A percentile compares a stretch with the other conserved stretches of the same genome.
These are phyloP conservation scores for Solen grandis DNA, from an alignment of 1,140 invertebrate species.

Conservation along the genomic window DNA sequence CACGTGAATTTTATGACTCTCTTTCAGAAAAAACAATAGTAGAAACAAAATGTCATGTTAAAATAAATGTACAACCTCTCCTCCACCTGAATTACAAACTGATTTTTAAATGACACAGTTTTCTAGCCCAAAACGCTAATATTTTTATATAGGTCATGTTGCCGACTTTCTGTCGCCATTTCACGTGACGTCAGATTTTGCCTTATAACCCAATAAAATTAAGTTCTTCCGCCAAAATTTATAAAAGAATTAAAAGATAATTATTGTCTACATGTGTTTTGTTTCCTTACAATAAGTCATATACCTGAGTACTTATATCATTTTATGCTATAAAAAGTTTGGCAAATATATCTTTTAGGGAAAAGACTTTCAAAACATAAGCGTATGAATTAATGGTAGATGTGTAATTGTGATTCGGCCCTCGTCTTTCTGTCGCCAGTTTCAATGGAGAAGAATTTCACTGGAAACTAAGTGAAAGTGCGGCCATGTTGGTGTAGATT, in stretches of 20 bases:
- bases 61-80: neutral
- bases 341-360: too few relatives aligned
- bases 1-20: too few relatives aligned
- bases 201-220: conserved; percentile 13
- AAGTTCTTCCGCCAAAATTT: conserved; percentile 24
- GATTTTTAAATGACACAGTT: too few relatives aligned
- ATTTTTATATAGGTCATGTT: neutral
- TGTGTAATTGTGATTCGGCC: neutral
- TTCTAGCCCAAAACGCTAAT: too few relatives aligned
- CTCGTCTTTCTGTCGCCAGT: conserved; percentile 74
- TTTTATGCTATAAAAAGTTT: too few relatives aligned
- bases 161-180: conserved; percentile 68
- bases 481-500: conserved; percentile 24
- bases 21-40: too few relatives aligned
- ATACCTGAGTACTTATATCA: too few relatives aligned
- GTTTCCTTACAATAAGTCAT: too few relatives aligned
- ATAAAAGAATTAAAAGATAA: too few relatives aligned
- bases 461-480: conserved; percentile 40
- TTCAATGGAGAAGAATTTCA: conserved; percentile 68
- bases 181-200: conserved; percentile 37
- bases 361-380: neutral
- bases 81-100: neutral
- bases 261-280: too few relatives aligned
- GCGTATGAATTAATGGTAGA: neutral
- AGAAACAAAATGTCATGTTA: neutral